Conservation (phyloP, 2,888 invertebrate species). For the Dasypogon diadema region DNA sequence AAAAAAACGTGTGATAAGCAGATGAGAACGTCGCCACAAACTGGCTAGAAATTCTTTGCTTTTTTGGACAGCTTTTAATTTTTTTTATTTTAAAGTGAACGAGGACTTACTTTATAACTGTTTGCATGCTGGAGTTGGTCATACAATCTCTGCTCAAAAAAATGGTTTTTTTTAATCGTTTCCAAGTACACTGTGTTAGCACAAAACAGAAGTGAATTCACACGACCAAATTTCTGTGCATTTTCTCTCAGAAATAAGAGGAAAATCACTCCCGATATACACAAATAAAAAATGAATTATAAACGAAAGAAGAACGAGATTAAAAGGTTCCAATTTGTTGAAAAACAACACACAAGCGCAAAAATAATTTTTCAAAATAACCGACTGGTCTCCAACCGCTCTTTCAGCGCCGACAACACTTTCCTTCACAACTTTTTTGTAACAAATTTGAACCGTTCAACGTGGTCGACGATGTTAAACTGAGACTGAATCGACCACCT, state of each 20-base stretch:
- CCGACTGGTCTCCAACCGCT: not conserved
- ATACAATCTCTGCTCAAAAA: slow-evolving; percentile 27
- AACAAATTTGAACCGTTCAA: slow-evolving; percentile 57
- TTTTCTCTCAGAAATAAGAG: not conserved
- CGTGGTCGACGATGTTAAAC: slow-evolving; percentile 61
- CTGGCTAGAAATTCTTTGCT: not conserved
- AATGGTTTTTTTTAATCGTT: slow-evolving; percentile 1
- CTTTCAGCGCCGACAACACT: slow-evolving; percentile 19
- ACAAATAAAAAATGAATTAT: not conserved
- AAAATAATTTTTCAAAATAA: slow-evolving; percentile 25
- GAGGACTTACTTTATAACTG: slow-evolving; percentile 66
- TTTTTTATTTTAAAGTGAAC: not conserved
- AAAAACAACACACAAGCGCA: not conserved
- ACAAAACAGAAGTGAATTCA: slow-evolving; percentile 10
- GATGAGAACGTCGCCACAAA: not conserved
- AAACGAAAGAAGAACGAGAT: too few relatives aligned
- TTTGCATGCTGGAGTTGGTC: slow-evolving; percentile 63
- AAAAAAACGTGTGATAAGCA: not conserved
- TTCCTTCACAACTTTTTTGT: not conserved
- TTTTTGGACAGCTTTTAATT: too few relatives aligned
- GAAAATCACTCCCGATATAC: not conserved
- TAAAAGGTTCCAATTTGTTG: not conserved
- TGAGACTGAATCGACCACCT: slow-evolving; percentile 59
- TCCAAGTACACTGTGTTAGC: not conserved
- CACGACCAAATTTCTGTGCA: slow-evolving; percentile 2